Evolutionary conservation across 2,113 vertebrate genomes (phyloP).

Genomic region (Catharus bicknelli): DNA sequence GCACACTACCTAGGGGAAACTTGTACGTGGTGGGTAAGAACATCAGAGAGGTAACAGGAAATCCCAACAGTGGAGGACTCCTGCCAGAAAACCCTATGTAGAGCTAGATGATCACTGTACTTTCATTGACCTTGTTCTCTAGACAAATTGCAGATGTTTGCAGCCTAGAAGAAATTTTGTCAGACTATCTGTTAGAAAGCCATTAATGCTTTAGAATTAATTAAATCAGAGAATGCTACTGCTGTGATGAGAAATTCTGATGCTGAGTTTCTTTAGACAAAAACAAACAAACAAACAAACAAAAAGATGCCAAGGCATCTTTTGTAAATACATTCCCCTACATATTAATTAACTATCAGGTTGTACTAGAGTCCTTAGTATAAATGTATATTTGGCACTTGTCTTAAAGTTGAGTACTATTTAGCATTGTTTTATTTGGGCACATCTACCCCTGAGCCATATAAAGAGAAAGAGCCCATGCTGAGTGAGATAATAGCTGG

Average conservation of each 20-base stretch:
- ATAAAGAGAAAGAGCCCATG: background rate
- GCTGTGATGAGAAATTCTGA: background rate
- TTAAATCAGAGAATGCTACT: background rate
- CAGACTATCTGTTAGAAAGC: background rate
- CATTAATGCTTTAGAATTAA: background rate
- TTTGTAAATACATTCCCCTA: background rate
- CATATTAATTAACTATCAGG: background rate
- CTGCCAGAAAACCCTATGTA: background rate
- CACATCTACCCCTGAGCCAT: accelerated
- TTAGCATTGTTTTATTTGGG: background rate
- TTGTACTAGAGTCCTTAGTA: background rate
- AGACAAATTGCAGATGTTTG: background rate
- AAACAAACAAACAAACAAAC: background rate
- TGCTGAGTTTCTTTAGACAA: background rate
- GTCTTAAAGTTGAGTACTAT: background rate
- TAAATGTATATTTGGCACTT: background rate
- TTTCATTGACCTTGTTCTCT: background rate
- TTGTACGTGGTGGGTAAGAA: background rate
- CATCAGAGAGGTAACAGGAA: background rate
- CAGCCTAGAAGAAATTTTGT: background rate
- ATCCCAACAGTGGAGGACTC: background rate
- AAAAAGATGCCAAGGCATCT: accelerated
- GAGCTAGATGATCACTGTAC: background rate
- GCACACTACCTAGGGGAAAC: background rate
- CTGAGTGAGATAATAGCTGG: background rate